Conservation (phyloP, 1,140 invertebrate genomes). For the Chironomus striatipennis region DNA sequence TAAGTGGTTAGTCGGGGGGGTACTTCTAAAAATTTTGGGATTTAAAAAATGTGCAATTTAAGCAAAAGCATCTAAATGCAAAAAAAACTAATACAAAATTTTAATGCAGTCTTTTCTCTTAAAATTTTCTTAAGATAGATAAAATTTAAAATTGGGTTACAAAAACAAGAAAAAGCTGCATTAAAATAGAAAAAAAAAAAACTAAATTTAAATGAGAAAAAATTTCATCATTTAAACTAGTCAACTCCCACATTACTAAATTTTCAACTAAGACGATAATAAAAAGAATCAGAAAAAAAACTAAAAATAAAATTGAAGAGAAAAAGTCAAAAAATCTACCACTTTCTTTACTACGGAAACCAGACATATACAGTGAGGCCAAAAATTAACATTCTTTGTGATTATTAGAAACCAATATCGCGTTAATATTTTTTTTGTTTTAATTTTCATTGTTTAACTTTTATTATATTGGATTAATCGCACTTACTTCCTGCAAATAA, state of each 20-base stretch:
- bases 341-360: conserved; percentile 23
- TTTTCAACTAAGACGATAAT: neutral
- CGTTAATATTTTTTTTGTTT: neutral
- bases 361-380: conserved; percentile 5
- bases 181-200: neutral
- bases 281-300: conserved; percentile 15
- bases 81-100: too few species aligned
- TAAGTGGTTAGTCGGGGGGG: too few species aligned
- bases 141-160: too few species aligned
- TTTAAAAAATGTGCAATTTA: too few species aligned
- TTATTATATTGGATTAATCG: conserved; percentile 29
- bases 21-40: too few species aligned
- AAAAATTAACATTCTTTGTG: neutral
- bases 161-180: too few species aligned
- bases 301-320: neutral
- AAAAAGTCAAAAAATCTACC: conserved; percentile 20
- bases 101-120: too few species aligned
- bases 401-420: conserved; percentile 26
- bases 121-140: too few species aligned
- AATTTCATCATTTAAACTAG: neutral
- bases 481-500: conserved; percentile 54
- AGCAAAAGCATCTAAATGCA: too few species aligned
- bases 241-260: neutral
- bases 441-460: conserved; percentile 8
- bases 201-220: neutral